Evolutionary conservation across 2,888 invertebrate species (phyloP).

Genomic region (Hofmannophila pseudospretella): DNA sequence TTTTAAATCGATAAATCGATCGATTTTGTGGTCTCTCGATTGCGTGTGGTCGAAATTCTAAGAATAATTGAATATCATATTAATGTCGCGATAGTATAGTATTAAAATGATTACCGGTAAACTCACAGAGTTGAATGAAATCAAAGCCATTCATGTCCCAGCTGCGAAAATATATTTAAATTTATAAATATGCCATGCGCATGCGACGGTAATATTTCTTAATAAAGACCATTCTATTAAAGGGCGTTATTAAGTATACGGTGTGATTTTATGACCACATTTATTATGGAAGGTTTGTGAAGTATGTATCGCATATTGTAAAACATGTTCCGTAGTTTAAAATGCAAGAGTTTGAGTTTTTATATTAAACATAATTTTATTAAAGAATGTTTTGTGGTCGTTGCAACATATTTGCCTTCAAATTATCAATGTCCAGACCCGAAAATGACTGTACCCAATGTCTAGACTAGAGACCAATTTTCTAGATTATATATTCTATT

Average conservation of each 20-base stretch:
- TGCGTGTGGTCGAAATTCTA: constrained; percentile 74
- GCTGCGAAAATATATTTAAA: constrained; percentile 51
- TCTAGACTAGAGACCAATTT: no score
- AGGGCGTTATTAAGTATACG: constrained; percentile 47
- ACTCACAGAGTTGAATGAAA: constrained; percentile 46
- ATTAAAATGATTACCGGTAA: constrained; percentile 60
- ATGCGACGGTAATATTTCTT: constrained; percentile 46
- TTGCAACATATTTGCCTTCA: no score
- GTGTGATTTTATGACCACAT: constrained; percentile 57
- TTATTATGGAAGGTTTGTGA: constrained; percentile 36
- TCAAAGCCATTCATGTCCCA: constrained; percentile 47
- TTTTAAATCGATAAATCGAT: constrained; percentile 75
- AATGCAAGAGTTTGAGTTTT: no score
- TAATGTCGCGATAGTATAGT: constrained; percentile 53
- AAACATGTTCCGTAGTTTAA: no score
- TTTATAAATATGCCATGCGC: constrained; percentile 15
- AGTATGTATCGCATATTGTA: no score
- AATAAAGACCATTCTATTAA: constrained; percentile 58
- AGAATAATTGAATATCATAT: constrained; percentile 73
- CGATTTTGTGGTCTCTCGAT: constrained; percentile 53
- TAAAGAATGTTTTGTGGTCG: no score
- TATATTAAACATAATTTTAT: no score
- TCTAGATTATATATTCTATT: no score
- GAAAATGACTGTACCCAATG: no score
- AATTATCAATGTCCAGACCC: no score